phyloP scores from a whole-genome alignment of 1,140 invertebrate species.

The Coboldia fuscipes region DNA sequence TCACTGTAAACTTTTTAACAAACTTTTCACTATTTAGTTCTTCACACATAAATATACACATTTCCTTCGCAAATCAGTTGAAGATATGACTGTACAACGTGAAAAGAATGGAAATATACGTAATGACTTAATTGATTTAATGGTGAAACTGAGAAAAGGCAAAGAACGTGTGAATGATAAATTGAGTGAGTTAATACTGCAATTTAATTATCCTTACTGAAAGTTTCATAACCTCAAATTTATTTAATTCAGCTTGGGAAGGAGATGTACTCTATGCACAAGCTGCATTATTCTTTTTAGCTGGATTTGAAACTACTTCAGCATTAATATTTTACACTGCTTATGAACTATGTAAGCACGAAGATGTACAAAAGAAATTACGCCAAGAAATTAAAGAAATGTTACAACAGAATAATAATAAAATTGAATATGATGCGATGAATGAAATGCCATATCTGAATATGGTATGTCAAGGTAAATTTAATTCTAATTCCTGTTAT shows the following conservation, averaged over 20 bases:
- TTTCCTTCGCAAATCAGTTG: conserved; percentile 18
- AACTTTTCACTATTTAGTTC: conserved; percentile 3
- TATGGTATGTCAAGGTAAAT: too few relatives aligned
- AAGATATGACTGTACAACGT: conserved; percentile 15
- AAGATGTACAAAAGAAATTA: conserved; percentile 26
- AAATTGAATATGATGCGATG: conserved; percentile 19
- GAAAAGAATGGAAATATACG: conserved; percentile 11
- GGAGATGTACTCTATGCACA: conserved; percentile 25
- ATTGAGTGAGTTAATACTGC: too few relatives aligned
- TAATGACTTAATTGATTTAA: conserved; percentile 23
- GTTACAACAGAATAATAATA: conserved; percentile 8
- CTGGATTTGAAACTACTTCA: conserved; percentile 29
- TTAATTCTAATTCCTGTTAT: too few relatives aligned
- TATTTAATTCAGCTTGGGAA: too few relatives aligned
- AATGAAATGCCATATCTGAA: conserved; percentile 22
- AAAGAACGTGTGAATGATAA: not conserved
- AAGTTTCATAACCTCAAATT: too few relatives aligned
- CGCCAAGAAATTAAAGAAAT: conserved; percentile 24
- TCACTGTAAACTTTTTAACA: too few relatives aligned
- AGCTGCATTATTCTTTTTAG: conserved; percentile 31
- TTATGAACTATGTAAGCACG: conserved; percentile 28
- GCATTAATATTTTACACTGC: conserved; percentile 22
- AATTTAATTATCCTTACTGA: too few relatives aligned
- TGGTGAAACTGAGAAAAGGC: conserved; percentile 19
- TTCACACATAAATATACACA: conserved; percentile 10